Percentiles rank a stretch among this genome's conserved stretches.
Evolutionary conservation across 2,113 vertebrate species (phyloP).

Genomic region (Herpailurus yagouaroundi): DNA sequence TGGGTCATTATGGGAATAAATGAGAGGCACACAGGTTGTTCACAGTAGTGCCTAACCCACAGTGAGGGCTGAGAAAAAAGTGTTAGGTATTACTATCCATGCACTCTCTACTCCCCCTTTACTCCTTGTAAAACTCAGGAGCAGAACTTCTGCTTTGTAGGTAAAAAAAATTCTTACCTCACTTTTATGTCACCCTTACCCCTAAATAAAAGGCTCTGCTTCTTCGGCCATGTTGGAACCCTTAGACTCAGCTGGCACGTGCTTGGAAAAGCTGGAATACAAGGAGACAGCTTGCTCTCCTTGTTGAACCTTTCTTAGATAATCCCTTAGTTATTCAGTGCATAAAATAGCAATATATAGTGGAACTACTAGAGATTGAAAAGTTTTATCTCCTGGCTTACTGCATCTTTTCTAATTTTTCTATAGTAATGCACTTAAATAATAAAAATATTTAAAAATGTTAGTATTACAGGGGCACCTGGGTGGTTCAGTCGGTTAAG

Average conservation of each 20-base stretch:
- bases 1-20: background rate
- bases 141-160: background rate
- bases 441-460: too few species aligned
- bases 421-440: too few species aligned
- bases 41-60: background rate
- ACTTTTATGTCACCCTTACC: background rate
- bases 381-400: too few species aligned
- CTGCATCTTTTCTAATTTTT: too few species aligned
- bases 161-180: background rate
- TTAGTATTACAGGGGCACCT: too few species aligned
- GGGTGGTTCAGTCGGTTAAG: too few species aligned
- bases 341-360: background rate
- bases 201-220: background rate
- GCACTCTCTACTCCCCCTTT: background rate
- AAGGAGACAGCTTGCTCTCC: background rate
- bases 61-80: background rate
- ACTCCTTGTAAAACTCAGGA: background rate
- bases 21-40: background rate
- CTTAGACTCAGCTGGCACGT: accelerated
- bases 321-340: background rate
- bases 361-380: too few species aligned
- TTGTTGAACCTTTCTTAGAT: background rate
- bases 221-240: background rate
- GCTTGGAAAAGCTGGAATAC: background rate
- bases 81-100: background rate